Evolutionary conservation across 2,797 vertebrate species (phyloP).

Genomic region (Cossypha dichroa): DNA sequence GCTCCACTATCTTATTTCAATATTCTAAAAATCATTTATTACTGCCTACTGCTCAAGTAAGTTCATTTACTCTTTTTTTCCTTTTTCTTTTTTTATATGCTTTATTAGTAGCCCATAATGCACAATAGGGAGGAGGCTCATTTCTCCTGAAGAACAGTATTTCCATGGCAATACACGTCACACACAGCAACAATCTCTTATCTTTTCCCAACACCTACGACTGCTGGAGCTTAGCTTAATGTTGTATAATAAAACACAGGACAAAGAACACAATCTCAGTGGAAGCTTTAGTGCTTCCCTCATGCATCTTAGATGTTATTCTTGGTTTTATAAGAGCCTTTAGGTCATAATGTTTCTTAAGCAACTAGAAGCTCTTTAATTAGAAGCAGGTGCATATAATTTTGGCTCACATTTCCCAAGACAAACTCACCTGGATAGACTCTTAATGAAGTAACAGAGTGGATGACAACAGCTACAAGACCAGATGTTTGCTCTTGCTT

Average conservation of each 20-base stretch:
- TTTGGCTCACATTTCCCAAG: background rate
- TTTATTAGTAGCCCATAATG: background rate
- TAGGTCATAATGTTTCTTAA: background rate
- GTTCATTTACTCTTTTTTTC: background rate
- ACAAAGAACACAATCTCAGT: background rate
- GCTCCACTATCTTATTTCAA: background rate
- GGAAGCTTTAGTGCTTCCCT: background rate
- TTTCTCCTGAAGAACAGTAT: background rate
- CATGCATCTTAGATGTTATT: background rate
- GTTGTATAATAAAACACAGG: background rate
- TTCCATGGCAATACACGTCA: conserved; percentile 30
- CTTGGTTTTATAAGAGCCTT: background rate
- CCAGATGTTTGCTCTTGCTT: background rate
- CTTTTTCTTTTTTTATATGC: background rate
- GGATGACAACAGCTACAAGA: background rate
- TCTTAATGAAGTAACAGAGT: background rate
- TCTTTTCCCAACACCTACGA: background rate
- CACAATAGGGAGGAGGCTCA: background rate
- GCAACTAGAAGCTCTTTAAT: background rate
- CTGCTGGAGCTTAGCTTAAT: background rate
- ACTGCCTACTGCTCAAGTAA: background rate
- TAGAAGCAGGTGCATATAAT: background rate
- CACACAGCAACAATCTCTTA: background rate
- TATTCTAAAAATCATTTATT: background rate
- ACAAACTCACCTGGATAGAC: background rate